These are phyloP conservation scores for Helicolenus hilgendorfi DNA, from an alignment of 2,797 vertebrate genomes.

Conservation along the genomic window DNA sequence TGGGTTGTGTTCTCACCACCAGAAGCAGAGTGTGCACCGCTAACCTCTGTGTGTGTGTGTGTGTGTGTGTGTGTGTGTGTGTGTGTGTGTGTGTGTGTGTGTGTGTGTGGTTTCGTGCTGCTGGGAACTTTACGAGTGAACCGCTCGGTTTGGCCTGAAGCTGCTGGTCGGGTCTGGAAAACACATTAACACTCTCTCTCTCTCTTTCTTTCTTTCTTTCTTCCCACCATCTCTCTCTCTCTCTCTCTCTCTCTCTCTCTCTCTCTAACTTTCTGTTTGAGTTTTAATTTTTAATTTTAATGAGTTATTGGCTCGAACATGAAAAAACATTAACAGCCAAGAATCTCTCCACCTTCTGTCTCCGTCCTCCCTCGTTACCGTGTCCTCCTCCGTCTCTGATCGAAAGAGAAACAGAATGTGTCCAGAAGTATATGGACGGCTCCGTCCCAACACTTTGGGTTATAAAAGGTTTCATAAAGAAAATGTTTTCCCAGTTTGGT, in stretches of 20 bases:
- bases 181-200: constrained; percentile 45
- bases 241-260: no score
- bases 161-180: constrained; percentile 69
- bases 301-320: background rate
- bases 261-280: background rate
- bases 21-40: background rate
- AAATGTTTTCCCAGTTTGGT: no score
- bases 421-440: no score
- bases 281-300: background rate
- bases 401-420: no score
- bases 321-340: background rate
- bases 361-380: background rate
- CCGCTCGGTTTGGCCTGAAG: constrained; percentile 58
- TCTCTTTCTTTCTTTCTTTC: no score
- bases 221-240: no score
- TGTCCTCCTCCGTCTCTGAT: background rate
- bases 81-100: constrained; percentile 21
- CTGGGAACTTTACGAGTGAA: constrained; percentile 78
- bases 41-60: background rate
- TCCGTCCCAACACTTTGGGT: no score
- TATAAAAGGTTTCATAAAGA: no score
- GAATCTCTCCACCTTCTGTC: background rate
- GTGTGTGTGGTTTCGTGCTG: constrained; percentile 32
- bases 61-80: constrained; percentile 2
- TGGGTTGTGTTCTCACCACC: constrained; percentile 1